phyloP scores from a whole-genome alignment of 2,797 vertebrate genomes.

The Monodelphis domestica region DNA sequence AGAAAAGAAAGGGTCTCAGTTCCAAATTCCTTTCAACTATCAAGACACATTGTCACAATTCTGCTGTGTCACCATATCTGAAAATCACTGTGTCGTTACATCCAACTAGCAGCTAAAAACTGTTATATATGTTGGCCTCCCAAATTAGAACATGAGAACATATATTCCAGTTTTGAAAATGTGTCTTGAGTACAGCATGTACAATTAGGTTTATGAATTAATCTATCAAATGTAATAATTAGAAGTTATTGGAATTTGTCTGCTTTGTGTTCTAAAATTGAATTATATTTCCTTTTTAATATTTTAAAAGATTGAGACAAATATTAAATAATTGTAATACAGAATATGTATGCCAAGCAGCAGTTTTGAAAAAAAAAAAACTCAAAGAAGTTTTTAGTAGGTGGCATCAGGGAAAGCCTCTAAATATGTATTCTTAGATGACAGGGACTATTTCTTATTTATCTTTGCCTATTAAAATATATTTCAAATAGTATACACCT shows the following conservation, averaged over 20 bases:
- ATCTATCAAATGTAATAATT: not conserved
- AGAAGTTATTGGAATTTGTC: not conserved
- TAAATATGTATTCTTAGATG: not conserved
- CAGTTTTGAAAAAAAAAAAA: not conserved
- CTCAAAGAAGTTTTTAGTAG: not conserved
- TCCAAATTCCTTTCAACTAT: too few species aligned
- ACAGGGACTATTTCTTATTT: not conserved
- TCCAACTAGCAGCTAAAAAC: not conserved
- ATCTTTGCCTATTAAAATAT: not conserved
- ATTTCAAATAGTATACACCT: not conserved
- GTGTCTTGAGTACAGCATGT: not conserved
- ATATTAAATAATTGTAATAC: not conserved
- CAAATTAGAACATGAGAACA: not conserved
- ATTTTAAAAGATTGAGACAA: not conserved
- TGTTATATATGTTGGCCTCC: not conserved
- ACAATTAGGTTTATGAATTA: not conserved
- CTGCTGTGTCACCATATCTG: too few species aligned
- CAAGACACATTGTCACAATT: too few species aligned
- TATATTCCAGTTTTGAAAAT: not conserved
- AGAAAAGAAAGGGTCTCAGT: too few species aligned
- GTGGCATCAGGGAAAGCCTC: not conserved
- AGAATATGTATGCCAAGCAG: not conserved
- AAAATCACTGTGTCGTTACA: too few species aligned
- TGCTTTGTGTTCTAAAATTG: not conserved
- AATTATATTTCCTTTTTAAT: not conserved